These are phyloP conservation scores for Deroptyus accipitrinus DNA, from an alignment of 2,113 vertebrate species.

Conservation along the genomic window DNA sequence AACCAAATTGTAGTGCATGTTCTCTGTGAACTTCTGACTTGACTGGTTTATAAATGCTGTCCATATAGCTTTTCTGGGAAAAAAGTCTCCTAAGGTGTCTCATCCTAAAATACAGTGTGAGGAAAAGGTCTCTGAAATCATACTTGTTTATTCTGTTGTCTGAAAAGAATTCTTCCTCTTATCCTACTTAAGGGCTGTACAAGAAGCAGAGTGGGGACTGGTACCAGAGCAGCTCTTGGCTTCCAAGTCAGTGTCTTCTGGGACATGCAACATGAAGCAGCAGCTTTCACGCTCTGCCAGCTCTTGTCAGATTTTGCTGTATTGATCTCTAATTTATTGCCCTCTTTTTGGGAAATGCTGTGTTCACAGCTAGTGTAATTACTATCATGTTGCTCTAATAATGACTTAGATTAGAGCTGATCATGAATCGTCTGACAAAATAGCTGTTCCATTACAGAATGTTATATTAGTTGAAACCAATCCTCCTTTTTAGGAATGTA, in stretches of 20 bases:
- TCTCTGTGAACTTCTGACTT: background rate
- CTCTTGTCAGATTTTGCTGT: background rate
- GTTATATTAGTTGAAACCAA: slow-evolving; percentile 8
- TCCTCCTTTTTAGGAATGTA: slow-evolving; percentile 37
- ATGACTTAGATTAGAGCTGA: background rate
- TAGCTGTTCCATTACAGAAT: background rate
- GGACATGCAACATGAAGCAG: slow-evolving; percentile 11
- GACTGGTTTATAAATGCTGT: background rate
- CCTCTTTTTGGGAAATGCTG: background rate
- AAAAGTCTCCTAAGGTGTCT: background rate
- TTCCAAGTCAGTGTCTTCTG: slow-evolving; percentile 6
- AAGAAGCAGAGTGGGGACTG: background rate
- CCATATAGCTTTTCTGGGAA: background rate
- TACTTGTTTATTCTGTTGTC: background rate
- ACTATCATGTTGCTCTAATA: background rate
- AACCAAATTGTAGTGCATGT: background rate
- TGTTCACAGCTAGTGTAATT: background rate
- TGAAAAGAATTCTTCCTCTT: slow-evolving; percentile 18
- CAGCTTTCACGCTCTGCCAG: slow-evolving; percentile 8
- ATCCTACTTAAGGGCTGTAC: background rate
- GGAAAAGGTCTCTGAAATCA: background rate
- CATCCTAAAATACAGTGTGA: background rate
- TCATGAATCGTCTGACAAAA: background rate
- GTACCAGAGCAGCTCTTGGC: background rate
- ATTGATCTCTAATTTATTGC: background rate